Evolutionary conservation across 2,888 invertebrate genomes (phyloP).

Genomic region (Nemotelus pantherinus): DNA sequence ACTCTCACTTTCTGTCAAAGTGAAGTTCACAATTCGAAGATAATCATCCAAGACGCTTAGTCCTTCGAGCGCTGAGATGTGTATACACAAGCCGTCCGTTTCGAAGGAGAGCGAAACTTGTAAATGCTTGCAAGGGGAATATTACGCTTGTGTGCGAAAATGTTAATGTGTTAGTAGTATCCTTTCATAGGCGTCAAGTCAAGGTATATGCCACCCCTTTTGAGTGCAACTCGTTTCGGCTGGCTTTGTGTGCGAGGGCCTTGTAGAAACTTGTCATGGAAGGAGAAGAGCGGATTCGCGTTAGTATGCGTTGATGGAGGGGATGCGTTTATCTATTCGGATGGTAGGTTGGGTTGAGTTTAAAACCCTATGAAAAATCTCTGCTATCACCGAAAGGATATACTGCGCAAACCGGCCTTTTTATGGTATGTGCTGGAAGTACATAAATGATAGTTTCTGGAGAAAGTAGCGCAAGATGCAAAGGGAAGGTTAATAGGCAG

Average conservation of each 20-base stretch:
- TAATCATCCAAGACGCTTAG: neutral
- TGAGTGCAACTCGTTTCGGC: slow-evolving; percentile 4
- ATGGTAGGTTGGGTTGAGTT: slow-evolving; percentile 26
- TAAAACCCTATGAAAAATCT: slow-evolving; percentile 35
- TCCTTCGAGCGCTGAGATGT: neutral
- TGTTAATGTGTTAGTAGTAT: slow-evolving; percentile 1
- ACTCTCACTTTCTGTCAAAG: slow-evolving; percentile 34
- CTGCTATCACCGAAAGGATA: slow-evolving; percentile 29
- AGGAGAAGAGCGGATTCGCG: slow-evolving; percentile 2
- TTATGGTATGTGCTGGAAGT: neutral
- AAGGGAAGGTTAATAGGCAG: slow-evolving; percentile 4
- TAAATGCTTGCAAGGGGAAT: neutral
- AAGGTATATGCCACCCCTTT: slow-evolving; percentile 25
- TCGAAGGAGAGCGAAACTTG: neutral
- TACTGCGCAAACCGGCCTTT: slow-evolving; percentile 41
- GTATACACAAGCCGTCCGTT: neutral
- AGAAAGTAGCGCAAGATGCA: neutral
- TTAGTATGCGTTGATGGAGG: slow-evolving; percentile 26
- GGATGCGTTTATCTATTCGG: slow-evolving; percentile 3
- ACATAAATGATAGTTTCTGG: neutral
- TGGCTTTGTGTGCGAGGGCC: slow-evolving; percentile 8
- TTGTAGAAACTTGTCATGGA: neutral
- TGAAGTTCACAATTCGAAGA: neutral
- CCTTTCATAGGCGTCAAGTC: neutral
- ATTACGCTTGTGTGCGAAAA: neutral